A percentile compares a stretch with the other conserved stretches of the same genome.
Conservation (phyloP, 1,140 invertebrate species). For the Nasonia vitripennis region DNA sequence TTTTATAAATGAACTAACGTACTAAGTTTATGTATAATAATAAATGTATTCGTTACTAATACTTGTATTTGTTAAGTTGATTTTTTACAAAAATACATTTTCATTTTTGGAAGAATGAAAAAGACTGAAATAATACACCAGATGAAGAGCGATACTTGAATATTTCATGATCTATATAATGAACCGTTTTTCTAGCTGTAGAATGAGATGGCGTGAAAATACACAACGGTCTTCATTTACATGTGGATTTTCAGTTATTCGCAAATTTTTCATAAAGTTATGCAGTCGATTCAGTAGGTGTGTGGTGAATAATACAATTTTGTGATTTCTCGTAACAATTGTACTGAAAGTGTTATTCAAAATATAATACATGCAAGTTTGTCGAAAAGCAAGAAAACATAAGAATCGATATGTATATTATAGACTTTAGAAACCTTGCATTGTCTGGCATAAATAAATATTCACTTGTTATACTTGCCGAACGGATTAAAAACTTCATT, state of each 20-base stretch:
- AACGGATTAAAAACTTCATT: background rate
- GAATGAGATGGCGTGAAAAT: background rate
- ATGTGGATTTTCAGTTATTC: background rate
- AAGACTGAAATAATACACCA: conserved; percentile 45
- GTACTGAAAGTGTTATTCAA: background rate
- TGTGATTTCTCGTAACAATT: background rate
- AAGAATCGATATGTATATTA: too few relatives aligned
- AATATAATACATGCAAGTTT: background rate
- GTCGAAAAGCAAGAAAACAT: background rate
- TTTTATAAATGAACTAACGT: too few relatives aligned
- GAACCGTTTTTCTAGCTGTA: background rate
- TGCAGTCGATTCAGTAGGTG: too few relatives aligned
- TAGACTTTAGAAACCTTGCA: too few relatives aligned
- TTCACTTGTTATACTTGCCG: too few relatives aligned
- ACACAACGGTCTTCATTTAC: background rate
- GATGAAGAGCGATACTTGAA: background rate
- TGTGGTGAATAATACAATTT: too few relatives aligned
- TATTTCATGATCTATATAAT: background rate
- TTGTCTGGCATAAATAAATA: too few relatives aligned
- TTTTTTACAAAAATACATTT: background rate
- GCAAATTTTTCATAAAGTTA: too few relatives aligned
- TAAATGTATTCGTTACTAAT: too few relatives aligned
- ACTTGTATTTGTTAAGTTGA: too few relatives aligned
- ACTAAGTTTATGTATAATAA: too few relatives aligned
- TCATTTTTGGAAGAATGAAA: background rate